Evolutionary conservation across 2,113 vertebrate genomes (phyloP).

Genomic region (Gallinago jamesoni): DNA sequence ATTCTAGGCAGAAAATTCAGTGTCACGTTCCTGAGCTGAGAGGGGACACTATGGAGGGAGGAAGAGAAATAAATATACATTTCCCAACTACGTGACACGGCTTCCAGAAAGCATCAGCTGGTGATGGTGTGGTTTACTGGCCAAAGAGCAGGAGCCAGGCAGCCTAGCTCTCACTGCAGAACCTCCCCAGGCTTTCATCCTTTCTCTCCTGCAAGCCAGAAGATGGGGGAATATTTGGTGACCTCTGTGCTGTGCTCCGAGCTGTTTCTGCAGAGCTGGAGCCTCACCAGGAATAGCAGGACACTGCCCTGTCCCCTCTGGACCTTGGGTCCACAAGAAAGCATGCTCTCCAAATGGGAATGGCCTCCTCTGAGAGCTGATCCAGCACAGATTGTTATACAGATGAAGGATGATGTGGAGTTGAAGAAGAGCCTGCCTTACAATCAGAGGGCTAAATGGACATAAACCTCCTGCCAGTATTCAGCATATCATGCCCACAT

Average conservation of each 20-base stretch:
- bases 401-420: background rate
- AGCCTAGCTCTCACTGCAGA: background rate
- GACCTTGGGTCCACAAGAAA: background rate
- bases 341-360: fast-evolving
- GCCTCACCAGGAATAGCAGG: background rate
- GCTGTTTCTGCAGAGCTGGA: background rate
- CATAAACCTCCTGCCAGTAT: background rate
- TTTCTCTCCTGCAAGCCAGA: background rate
- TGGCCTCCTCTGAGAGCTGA: background rate
- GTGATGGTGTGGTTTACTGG: background rate
- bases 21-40: conserved; percentile 11
- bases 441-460: background rate
- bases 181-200: background rate
- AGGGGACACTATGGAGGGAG: background rate
- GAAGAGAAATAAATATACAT: conserved; percentile 51
- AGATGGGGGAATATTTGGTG: background rate
- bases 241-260: background rate
- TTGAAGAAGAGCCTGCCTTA: background rate
- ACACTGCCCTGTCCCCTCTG: background rate
- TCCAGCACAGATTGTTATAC: fast-evolving
- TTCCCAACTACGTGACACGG: background rate
- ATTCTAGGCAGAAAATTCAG: conserved; percentile 32
- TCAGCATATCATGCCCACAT: background rate
- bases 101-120: conserved; percentile 35
- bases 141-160: background rate